phyloP scores from a whole-genome alignment of 2,888 invertebrate genomes.

The Coelopa pilipes region DNA sequence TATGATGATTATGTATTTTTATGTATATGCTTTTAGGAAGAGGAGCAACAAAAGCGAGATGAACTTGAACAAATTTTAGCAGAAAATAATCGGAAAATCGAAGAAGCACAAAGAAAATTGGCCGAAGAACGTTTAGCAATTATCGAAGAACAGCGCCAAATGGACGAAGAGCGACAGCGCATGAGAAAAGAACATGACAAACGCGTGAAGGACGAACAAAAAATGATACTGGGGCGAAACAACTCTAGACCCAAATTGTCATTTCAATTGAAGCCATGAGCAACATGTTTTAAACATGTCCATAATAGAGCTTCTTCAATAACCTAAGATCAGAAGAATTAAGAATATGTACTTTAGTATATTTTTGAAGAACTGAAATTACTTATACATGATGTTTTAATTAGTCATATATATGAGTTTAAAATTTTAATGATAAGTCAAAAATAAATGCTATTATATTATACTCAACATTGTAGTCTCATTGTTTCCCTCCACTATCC shows the following conservation, averaged over 20 bases:
- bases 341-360: too few relatives aligned
- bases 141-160: slow-evolving; percentile 93
- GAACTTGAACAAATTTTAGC: slow-evolving; percentile 93
- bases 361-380: too few relatives aligned
- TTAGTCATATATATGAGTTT: too few relatives aligned
- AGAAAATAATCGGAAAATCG: slow-evolving; percentile 95
- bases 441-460: too few relatives aligned
- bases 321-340: too few relatives aligned
- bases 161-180: slow-evolving; percentile 91
- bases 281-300: slow-evolving; percentile 70
- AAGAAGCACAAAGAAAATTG: slow-evolving; percentile 93
- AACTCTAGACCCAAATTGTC: slow-evolving; percentile 93
- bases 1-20: too few relatives aligned
- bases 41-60: slow-evolving; percentile 92
- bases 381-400: too few relatives aligned
- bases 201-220: slow-evolving; percentile 90
- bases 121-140: slow-evolving; percentile 93
- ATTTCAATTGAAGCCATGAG: slow-evolving; percentile 81
- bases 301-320: too few relatives aligned
- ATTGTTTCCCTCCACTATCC: too few relatives aligned
- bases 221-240: slow-evolving; percentile 92
- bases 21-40: slow-evolving; percentile 79
- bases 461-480: too few relatives aligned
- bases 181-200: slow-evolving; percentile 91
- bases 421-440: too few relatives aligned